phyloP scores from a whole-genome alignment of 2,797 vertebrate species.

The Microctenopoma lineatum region DNA sequence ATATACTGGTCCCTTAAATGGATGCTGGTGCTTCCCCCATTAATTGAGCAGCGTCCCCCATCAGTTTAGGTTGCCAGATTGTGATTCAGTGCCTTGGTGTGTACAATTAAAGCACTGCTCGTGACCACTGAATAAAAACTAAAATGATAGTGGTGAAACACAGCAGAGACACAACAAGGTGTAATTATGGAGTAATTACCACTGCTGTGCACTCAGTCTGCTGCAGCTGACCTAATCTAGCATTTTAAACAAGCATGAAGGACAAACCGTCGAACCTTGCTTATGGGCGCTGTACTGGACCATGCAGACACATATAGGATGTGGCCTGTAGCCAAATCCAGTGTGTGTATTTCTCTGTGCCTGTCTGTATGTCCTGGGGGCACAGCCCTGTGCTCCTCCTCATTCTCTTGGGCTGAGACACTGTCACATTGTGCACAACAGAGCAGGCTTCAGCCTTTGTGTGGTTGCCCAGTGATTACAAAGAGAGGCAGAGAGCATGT shows the following conservation, averaged over 20 bases:
- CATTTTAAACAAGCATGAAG: slow-evolving; percentile 72
- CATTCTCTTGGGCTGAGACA: slow-evolving; percentile 60
- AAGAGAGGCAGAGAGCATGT: slow-evolving; percentile 56
- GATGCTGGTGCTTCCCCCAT: slow-evolving; percentile 28
- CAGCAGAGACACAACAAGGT: slow-evolving; percentile 55
- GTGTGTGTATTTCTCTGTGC: slow-evolving; percentile 37
- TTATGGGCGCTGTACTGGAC: slow-evolving; percentile 38
- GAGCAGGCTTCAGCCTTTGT: slow-evolving; percentile 69
- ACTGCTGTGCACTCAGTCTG: slow-evolving; percentile 59
- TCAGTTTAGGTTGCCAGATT: slow-evolving; percentile 7
- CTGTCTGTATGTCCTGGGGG: slow-evolving; percentile 39
- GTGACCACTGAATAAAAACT: slow-evolving; percentile 30
- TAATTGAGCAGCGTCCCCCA: slow-evolving; percentile 20
- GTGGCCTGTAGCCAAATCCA: slow-evolving; percentile 62
- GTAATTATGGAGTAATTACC: slow-evolving; percentile 70
- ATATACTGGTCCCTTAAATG: slow-evolving; percentile 35
- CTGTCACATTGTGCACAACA: slow-evolving; percentile 69
- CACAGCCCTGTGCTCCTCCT: slow-evolving; percentile 53
- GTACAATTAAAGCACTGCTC: slow-evolving; percentile 21
- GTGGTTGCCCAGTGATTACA: slow-evolving; percentile 76
- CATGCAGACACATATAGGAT: slow-evolving; percentile 63
- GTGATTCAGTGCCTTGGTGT: slow-evolving; percentile 16
- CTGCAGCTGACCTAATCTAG: slow-evolving; percentile 67
- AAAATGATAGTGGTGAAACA: slow-evolving; percentile 31
- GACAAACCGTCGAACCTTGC: slow-evolving; percentile 54